Percentiles rank a stretch among this genome's conserved stretches.
Evolutionary conservation across 2,113 vertebrate species (phyloP).

Genomic region (Mesoclemmys tuberculata): DNA sequence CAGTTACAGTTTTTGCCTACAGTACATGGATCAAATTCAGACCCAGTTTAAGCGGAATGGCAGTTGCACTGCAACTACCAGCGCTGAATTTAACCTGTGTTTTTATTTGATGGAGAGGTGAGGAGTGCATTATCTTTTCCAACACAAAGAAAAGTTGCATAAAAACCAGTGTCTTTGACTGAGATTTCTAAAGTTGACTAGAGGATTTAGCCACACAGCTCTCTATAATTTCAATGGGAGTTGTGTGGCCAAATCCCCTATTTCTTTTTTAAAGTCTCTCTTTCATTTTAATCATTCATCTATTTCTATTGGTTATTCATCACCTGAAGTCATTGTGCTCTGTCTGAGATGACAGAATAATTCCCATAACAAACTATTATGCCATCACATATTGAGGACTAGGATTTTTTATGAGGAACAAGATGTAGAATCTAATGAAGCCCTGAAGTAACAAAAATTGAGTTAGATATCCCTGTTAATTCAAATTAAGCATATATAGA

Average conservation of each 20-base stretch:
- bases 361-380: neutral
- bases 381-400: neutral
- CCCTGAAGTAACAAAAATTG: neutral
- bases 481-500: neutral
- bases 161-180: neutral
- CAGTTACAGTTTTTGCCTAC: neutral
- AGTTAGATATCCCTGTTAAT: neutral
- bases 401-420: neutral
- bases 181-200: neutral
- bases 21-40: neutral
- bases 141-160: neutral
- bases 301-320: neutral
- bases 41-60: neutral
- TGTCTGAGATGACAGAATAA: neutral
- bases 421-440: neutral
- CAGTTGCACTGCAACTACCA: neutral
- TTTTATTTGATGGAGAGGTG: accelerated
- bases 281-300: neutral
- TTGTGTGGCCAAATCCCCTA: neutral
- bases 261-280: neutral
- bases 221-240: neutral
- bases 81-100: neutral
- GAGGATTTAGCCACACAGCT: neutral
- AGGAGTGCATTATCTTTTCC: neutral
- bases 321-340: neutral